Base-by-base conservation (phyloP, 2,113 vertebrate species). In the Bucco capensis region DNA sequence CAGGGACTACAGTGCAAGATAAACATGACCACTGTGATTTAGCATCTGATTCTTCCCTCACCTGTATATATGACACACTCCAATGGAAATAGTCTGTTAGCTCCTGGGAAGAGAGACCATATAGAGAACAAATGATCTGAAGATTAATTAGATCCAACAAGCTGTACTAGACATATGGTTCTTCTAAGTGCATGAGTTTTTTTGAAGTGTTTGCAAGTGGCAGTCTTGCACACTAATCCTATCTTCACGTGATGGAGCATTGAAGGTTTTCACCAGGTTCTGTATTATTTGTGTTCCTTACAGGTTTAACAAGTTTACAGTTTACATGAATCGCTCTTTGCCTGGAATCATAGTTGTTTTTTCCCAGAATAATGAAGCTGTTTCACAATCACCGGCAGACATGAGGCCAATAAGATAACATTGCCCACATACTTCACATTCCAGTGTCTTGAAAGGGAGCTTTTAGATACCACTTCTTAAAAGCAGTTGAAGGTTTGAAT, bases 341-440 rank as follows among this genome's bases (percentile, higher is more conserved):
- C 73, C 64, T 92, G 84, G 83, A 93, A 89, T 71, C 27, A 23
- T 24, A 73, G 75, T 50, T 91, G 76, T 70, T 88, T 92, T 89
- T 94, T 95, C 88, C 86, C 89, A 86, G 84, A 91, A 94, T 47
- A 95, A 91, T 65, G 82, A 88, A 84, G 75, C 83, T 80, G 49
- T 96, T 96, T 96, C 91, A 94, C 91, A 96, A 91, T 87, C 85
- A 88, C 76, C 77, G 80, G 77, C 88, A 94, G 90, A 96, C 91
- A 61, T 50, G 58, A 88, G 69, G 82, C 91, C 84, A 92, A 9
- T 95, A 95, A 95, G 83, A 96, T 96, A 96, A 94, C 88, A 95
- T 93, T 96, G 96, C 89, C 86, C 81, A 93, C 92, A 94, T 95
- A 54, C 82, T 94, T 94, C 10, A 33, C 86, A 95, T 95, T 96